These are phyloP conservation scores for Asarcornis scutulata DNA, from an alignment of 2,113 vertebrate species.

Conservation along the genomic window DNA sequence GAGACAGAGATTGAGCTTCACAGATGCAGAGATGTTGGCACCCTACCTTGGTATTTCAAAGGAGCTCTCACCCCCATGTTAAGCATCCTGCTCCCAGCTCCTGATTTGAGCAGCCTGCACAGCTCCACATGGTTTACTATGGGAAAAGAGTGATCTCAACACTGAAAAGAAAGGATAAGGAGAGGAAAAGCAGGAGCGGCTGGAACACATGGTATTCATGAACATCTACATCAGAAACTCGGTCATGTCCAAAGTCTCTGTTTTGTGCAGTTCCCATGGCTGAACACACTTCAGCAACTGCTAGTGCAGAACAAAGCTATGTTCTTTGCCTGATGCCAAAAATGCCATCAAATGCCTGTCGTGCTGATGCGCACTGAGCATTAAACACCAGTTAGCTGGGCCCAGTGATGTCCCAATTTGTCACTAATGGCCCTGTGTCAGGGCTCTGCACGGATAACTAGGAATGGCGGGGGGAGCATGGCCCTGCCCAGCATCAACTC, in stretches of 20 bases:
- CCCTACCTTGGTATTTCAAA: neutral
- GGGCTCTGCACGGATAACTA: neutral
- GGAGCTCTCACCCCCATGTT: neutral
- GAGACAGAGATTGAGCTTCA: neutral
- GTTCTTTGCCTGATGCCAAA: neutral
- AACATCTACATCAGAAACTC: neutral
- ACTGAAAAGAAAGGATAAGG: neutral
- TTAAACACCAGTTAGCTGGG: neutral
- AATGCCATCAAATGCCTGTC: neutral
- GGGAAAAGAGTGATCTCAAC: neutral
- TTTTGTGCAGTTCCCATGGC: neutral
- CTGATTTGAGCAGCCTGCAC: neutral
- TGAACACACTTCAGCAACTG: neutral
- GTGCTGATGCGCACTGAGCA: neutral
- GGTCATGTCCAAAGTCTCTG: fast-evolving
- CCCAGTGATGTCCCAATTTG: neutral
- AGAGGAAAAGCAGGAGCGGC: neutral
- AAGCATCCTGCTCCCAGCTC: neutral
- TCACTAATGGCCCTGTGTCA: neutral
- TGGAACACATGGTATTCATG: neutral
- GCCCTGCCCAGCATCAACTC: neutral
- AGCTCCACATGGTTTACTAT: fast-evolving
- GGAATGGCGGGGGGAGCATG: neutral
- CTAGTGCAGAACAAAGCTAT: neutral
- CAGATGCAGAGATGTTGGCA: neutral